Evolutionary conservation across 1,140 invertebrate species (phyloP).

Genomic region (Leptoteleia sp.): DNA sequence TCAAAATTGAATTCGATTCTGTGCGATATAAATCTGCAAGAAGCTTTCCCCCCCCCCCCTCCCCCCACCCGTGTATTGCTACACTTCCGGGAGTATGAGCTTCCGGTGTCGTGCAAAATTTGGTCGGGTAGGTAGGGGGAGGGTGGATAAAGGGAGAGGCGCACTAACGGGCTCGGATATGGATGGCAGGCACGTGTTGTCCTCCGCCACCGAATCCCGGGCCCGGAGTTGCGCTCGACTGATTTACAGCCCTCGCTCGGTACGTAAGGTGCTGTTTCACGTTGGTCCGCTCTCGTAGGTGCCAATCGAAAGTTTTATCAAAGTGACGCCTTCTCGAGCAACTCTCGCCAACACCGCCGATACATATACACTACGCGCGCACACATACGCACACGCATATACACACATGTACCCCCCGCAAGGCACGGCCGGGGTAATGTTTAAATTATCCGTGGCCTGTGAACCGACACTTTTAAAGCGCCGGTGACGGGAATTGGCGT

Average conservation of each 20-base stretch:
- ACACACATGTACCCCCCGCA: too few relatives aligned
- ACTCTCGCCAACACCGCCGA: slow-evolving; percentile 30
- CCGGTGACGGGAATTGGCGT: slow-evolving; percentile 7
- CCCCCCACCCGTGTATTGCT: slow-evolving; percentile 71
- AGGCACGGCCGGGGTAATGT: slow-evolving; percentile 31
- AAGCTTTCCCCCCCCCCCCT: too few relatives aligned
- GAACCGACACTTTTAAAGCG: slow-evolving; percentile 6
- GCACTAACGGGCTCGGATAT: slow-evolving; percentile 70
- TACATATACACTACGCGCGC: too few relatives aligned
- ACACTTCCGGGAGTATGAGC: slow-evolving; percentile 61
- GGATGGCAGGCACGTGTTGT: slow-evolving; percentile 77
- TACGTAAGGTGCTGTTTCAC: slow-evolving; percentile 69
- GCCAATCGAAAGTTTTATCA: slow-evolving; percentile 77
- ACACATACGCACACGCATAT: slow-evolving; percentile 11
- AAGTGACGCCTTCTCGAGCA: slow-evolving; percentile 66
- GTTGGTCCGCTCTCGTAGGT: slow-evolving; percentile 68
- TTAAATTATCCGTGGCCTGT: slow-evolving; percentile 25
- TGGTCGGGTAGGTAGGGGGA: background rate
- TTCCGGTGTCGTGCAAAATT: slow-evolving; percentile 46
- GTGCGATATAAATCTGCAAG: slow-evolving; percentile 72
- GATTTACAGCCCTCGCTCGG: slow-evolving; percentile 72
- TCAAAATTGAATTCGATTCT: slow-evolving; percentile 73
- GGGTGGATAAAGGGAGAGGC: slow-evolving; percentile 16
- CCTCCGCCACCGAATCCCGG: slow-evolving; percentile 69
- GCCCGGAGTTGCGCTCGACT: slow-evolving; percentile 66